A percentile compares a stretch with the other conserved stretches of the same genome.
These are phyloP conservation scores for Chrysogorgia sp. DNA, from an alignment of 92 coral and sea anemone species.

Conservation along the genomic window DNA sequence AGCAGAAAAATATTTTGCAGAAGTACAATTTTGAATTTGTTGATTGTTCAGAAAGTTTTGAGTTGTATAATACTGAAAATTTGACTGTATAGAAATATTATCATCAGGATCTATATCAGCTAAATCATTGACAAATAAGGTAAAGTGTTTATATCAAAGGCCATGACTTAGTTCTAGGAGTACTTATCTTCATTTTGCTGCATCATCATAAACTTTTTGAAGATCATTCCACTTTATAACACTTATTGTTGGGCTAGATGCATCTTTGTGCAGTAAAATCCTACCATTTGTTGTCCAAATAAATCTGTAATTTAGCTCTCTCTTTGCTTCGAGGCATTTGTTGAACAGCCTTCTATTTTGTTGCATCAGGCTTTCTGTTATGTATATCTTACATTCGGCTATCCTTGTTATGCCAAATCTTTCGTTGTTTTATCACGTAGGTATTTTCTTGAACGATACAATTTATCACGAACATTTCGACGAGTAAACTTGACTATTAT, in stretches of 20 bases:
- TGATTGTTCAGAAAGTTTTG: neutral
- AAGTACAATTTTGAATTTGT: neutral
- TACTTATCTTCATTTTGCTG: neutral
- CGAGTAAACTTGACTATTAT: slow-evolving; percentile 16
- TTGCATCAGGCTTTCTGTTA: slow-evolving; percentile 10
- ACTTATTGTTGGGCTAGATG: neutral
- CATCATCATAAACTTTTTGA: neutral
- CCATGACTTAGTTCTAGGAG: neutral
- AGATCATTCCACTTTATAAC: slow-evolving; percentile 6
- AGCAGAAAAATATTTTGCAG: neutral
- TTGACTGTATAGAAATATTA: slow-evolving; percentile 26
- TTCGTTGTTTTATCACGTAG: slow-evolving; percentile 15
- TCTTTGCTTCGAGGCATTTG: slow-evolving; percentile 15
- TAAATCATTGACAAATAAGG: neutral
- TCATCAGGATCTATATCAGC: slow-evolving; percentile 9
- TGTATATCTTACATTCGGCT: slow-evolving; percentile 2
- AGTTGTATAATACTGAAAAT: slow-evolving; percentile 6
- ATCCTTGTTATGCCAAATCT: slow-evolving; percentile 5
- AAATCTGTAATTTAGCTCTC: slow-evolving; percentile 12
- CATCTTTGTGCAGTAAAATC: slow-evolving; percentile 9
- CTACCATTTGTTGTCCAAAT: slow-evolving; percentile 25
- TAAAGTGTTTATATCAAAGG: neutral
- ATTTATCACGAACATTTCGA: slow-evolving; percentile 9
- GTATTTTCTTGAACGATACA: slow-evolving; percentile 5
- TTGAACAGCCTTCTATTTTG: slow-evolving; percentile 19